Conservation (phyloP, 2,797 vertebrate species). For the Phrynocephalus vlangalii region DNA sequence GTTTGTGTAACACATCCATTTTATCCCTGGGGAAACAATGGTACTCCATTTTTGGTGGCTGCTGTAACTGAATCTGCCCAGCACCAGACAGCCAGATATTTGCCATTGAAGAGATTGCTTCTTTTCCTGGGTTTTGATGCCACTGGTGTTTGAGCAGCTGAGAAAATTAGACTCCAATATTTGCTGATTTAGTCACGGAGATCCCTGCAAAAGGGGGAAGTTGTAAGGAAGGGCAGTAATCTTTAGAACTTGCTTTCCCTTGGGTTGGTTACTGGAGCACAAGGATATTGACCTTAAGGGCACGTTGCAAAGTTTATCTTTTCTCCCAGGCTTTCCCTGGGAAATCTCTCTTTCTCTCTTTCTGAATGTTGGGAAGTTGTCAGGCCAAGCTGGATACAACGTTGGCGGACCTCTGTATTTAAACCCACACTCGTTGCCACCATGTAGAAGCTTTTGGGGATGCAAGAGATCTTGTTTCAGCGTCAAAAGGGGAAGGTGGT, state of each 20-base stretch:
- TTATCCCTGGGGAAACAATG: conserved; percentile 9
- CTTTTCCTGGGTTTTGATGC: rapidly evolving
- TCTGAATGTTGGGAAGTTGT: neutral
- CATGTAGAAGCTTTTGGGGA: neutral
- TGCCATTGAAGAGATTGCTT: neutral
- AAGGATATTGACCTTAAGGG: conserved; percentile 64
- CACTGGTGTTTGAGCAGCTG: neutral
- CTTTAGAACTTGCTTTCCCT: conserved; percentile 64
- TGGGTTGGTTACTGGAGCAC: conserved; percentile 57
- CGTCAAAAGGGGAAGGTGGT: neutral
- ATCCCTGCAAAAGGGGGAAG: conserved; percentile 54
- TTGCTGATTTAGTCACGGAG: conserved; percentile 23
- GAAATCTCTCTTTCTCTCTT: conserved; percentile 14
- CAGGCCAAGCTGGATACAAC: neutral
- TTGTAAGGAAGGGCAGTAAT: conserved; percentile 62
- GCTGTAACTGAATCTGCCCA: neutral
- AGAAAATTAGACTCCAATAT: neutral
- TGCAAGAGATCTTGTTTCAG: neutral
- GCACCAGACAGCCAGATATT: neutral
- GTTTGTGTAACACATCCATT: no score
- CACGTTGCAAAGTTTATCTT: conserved; percentile 52
- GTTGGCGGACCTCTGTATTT: neutral
- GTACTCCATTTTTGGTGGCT: neutral
- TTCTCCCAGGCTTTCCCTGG: conserved; percentile 19
- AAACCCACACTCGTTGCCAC: neutral